phyloP scores from a whole-genome alignment of 2,888 invertebrate genomes.

The Acrobasis consociella region DNA sequence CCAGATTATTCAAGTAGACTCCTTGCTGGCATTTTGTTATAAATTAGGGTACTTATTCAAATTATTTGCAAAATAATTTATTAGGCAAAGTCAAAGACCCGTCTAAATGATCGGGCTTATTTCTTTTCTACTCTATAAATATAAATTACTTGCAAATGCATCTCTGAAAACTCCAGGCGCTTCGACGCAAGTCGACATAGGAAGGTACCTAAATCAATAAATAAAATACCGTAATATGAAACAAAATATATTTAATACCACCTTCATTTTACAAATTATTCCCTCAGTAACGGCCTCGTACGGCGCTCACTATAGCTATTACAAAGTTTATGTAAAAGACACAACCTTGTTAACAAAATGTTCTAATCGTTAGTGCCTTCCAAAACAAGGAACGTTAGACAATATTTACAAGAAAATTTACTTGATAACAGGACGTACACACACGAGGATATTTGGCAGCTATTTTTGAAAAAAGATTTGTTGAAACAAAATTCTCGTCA shows the following conservation, averaged over 20 bases:
- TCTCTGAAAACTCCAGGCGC: too few species aligned
- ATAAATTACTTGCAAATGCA: too few species aligned
- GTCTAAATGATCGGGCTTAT: too few species aligned
- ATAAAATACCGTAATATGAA: conserved; percentile 53
- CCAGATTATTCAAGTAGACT: too few species aligned
- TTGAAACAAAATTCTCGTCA: too few species aligned
- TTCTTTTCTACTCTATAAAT: too few species aligned
- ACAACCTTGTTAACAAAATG: conserved; percentile 68
- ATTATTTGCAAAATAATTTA: too few species aligned
- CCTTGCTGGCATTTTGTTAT: too few species aligned
- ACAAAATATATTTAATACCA: conserved; percentile 80
- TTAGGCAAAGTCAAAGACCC: too few species aligned
- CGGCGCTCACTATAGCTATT: conserved; percentile 57
- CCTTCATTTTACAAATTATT: conserved; percentile 68
- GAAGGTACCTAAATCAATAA: background rate
- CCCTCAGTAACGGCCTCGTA: conserved; percentile 53
- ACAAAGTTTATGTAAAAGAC: conserved; percentile 61
- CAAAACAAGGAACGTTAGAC: conserved; percentile 65
- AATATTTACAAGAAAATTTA: conserved; percentile 63
- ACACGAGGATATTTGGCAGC: conserved; percentile 34
- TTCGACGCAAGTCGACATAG: too few species aligned
- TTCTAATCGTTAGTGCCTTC: conserved; percentile 70
- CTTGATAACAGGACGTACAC: conserved; percentile 35
- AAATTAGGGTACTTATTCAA: too few species aligned
- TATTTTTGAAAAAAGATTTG: too few species aligned